Percentiles rank a stretch among this genome's conserved stretches.
phyloP scores from a whole-genome alignment of 2,888 invertebrate species.

The Rhyacophila evoluta region DNA sequence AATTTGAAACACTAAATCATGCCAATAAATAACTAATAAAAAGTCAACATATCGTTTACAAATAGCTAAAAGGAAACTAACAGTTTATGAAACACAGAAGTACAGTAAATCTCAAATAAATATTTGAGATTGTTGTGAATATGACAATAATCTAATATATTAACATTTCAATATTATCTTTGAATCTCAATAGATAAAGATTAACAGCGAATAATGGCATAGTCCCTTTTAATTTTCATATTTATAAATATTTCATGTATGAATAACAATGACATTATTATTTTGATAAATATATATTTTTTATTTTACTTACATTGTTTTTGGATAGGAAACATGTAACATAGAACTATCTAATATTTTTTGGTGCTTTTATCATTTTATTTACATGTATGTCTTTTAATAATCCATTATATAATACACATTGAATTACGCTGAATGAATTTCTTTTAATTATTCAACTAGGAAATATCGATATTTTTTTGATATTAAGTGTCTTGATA shows the following conservation, averaged over 20 bases:
- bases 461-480: slow-evolving; percentile 10
- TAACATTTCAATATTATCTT: neutral
- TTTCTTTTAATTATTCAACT: slow-evolving; percentile 3
- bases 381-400: slow-evolving; percentile 16
- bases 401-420: neutral
- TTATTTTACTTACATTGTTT: neutral
- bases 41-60: neutral
- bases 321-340: slow-evolving; percentile 10
- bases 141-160: neutral
- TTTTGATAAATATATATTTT: slow-evolving; percentile 18
- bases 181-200: neutral
- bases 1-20: slow-evolving; percentile 20
- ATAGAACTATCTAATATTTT: slow-evolving; percentile 7
- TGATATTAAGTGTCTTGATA: slow-evolving; percentile 19
- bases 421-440: neutral
- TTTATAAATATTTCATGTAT: slow-evolving; percentile 26
- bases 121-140: neutral
- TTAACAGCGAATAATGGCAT: slow-evolving; percentile 5
- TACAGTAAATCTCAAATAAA: slow-evolving; percentile 13
- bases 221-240: neutral
- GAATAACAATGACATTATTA: slow-evolving; percentile 14
- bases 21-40: slow-evolving; percentile 3
- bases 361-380: slow-evolving; percentile 4
- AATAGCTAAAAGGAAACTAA: slow-evolving; percentile 21
- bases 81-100: neutral